These are phyloP conservation scores for Apodemus speciosus DNA, from an alignment of 2,113 vertebrate species.

Conservation along the genomic window DNA sequence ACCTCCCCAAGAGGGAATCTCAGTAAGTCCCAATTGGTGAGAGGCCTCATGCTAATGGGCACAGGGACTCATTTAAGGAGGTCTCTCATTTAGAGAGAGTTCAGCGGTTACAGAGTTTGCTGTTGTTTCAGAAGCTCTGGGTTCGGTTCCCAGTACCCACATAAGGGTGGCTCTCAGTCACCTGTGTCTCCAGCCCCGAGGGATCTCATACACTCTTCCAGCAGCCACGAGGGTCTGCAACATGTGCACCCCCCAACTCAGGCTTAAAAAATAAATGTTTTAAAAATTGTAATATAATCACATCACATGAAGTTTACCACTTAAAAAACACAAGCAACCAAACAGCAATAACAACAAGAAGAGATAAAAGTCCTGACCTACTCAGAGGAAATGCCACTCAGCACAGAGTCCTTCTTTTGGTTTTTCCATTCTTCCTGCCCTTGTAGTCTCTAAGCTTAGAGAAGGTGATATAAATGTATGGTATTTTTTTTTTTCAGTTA, in stretches of 20 bases:
- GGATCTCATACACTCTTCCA: background rate
- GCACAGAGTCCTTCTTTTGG: background rate
- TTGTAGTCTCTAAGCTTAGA: background rate
- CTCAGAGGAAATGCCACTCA: background rate
- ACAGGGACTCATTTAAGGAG: background rate
- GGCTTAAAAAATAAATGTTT: background rate
- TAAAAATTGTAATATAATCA: background rate
- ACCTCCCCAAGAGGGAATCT: too few species aligned
- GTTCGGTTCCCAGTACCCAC: background rate
- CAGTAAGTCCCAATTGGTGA: background rate
- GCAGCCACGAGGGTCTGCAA: background rate
- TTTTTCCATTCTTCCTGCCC: background rate
- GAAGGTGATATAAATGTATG: background rate
- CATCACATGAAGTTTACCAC: background rate
- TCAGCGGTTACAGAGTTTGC: background rate
- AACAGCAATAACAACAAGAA: background rate
- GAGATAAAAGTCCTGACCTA: background rate
- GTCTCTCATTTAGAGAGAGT: background rate
- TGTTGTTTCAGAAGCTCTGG: background rate
- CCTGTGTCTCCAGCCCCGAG: background rate
- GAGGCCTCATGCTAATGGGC: background rate
- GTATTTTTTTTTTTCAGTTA: background rate
- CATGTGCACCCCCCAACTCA: background rate
- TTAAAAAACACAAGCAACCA: background rate
- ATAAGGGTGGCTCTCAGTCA: background rate